Evolutionary conservation across 2,888 invertebrate genomes (phyloP), one percentile per base, ranked within the genome.

Genomic region (Tenthredo scrophulariae): DNA sequence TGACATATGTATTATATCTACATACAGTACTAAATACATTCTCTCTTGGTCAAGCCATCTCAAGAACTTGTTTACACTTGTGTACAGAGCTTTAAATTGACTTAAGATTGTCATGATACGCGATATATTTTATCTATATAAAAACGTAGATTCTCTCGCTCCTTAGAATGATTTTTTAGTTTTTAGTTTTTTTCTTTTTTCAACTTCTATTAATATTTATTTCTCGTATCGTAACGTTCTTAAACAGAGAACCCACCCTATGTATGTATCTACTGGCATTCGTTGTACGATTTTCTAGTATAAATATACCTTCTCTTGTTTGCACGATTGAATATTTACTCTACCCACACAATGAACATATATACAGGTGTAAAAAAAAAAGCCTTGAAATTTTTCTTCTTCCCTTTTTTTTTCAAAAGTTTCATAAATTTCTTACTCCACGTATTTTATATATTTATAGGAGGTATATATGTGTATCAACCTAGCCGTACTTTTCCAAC

Each of bases 251-350:
- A 9, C 15, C 18, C 33, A 70, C 26, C n/a, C 15, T 70, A 70
- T n/a, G 18, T 33, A n/a, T 29, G n/a, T 29, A 70, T 70, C 18
- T 33, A 37, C 67, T 22, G 15, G 37, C n/a, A 37, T 74, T 22
- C 9, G 22, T 13, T 13, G 33, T 67, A 33, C 33, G 33, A 67
- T 72, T 29, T 37, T 18, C 70, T 22, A 72, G 70, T 72, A 40
- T 43, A 75, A 75, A 75, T 75, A 43, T 75, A 43, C 46, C 75
- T 2, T 70, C 33, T 75, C 43, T 46, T 75, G 75, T 46, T 75
- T 46, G 26, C 10, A 75, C 75, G 43, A 26, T n/a, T 10, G 50
- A 46, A 46, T 46, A 75, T 75, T 75, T 43, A 46, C 40, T 40
- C 40, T 46, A 40, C 70, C 9, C 37, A 72, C 13, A 72, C 15